Conservation (phyloP, 1,140 invertebrate genomes). For the Colletes latitarsis region DNA sequence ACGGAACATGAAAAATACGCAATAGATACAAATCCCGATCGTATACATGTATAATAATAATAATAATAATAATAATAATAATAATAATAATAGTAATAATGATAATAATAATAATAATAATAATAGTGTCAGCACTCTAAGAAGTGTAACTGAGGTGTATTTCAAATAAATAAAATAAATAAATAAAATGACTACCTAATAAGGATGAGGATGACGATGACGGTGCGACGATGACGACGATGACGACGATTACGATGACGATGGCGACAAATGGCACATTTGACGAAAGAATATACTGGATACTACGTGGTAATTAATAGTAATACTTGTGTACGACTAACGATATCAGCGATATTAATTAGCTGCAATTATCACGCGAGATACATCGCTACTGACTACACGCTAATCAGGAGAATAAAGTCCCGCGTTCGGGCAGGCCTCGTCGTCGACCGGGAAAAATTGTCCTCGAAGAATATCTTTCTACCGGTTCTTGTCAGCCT, state of each 20-base stretch:
- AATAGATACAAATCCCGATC: constrained; percentile 26
- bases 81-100: background rate
- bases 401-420: constrained; percentile 28
- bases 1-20: constrained; percentile 32
- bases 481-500: background rate
- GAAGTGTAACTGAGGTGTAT: background rate
- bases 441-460: constrained; percentile 5
- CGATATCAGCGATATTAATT: constrained; percentile 44
- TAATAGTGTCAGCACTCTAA: background rate
- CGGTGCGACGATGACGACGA: background rate
- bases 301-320: constrained; percentile 5
- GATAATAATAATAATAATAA: background rate
- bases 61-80: background rate
- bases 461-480: background rate
- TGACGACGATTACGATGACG: background rate
- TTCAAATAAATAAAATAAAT: constrained; percentile 26
- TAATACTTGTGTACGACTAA: constrained; percentile 38
- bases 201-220: background rate
- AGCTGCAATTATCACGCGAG: constrained; percentile 49
- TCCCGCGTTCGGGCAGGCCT: constrained; percentile 17
- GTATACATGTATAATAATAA: background rate
- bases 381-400: constrained; percentile 55
- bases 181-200: constrained; percentile 2
- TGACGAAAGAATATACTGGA: constrained; percentile 38
- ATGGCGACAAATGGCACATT: constrained; percentile 33